Conservation (phyloP, 2,113 vertebrate genomes). For the Lucifuga dentata region DNA sequence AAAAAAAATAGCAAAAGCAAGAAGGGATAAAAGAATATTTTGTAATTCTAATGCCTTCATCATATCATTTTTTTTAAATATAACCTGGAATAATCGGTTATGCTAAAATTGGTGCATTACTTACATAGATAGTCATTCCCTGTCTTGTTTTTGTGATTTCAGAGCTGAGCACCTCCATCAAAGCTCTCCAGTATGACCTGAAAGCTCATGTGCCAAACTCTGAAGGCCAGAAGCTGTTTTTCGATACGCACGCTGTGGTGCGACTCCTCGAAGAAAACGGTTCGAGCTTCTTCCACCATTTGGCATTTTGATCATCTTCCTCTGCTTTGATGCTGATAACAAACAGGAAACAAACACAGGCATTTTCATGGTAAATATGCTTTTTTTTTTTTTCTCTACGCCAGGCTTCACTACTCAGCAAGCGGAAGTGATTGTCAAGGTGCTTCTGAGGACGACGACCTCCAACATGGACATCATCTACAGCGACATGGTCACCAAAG, state of each 20-base stretch:
- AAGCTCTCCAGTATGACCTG: conserved; percentile 75
- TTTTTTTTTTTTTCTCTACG: neutral
- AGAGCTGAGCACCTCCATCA: conserved; percentile 82
- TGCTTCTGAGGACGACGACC: conserved; percentile 87
- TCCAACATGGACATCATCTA: conserved; percentile 91
- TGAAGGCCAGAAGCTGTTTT: conserved; percentile 84
- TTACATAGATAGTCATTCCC: no score
- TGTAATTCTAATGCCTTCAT: no score
- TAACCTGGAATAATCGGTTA: no score
- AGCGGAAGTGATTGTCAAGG: conserved; percentile 89
- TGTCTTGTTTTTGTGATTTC: conserved; percentile 4
- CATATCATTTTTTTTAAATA: no score
- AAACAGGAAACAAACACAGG: no score
- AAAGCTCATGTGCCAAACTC: conserved; percentile 72
- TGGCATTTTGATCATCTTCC: neutral
- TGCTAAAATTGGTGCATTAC: no score
- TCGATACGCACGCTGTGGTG: conserved; percentile 94
- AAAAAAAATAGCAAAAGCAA: no score
- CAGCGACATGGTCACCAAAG: conserved; percentile 94
- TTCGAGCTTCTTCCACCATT: conserved; percentile 62
- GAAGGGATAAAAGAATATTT: no score
- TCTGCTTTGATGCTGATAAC: no score
- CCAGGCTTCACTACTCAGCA: conserved; percentile 90
- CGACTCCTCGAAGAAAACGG: conserved; percentile 91
- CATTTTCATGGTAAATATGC: neutral